Evolutionary conservation across 2,797 vertebrate genomes (phyloP), one percentile per base, ranked within the genome.

Genomic region (Avahi laniger): DNA sequence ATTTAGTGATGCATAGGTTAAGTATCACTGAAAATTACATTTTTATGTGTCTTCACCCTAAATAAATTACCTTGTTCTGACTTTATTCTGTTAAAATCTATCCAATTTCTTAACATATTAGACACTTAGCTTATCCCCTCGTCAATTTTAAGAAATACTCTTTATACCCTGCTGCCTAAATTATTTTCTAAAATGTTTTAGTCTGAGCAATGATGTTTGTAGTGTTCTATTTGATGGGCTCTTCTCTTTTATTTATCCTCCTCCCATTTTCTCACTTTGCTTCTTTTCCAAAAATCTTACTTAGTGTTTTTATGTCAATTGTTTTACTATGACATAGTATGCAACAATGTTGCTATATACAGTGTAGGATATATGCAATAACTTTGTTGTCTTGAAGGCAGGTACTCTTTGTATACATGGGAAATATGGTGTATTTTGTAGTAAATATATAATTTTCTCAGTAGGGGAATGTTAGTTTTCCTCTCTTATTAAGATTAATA

Each of bases 101-200:
- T 79, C 82, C 5, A 72, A 35, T 59, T 89, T 93, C 61, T 95
- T 70, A 96, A 82, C 35, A 87, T 90, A 65, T 78, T 93, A 81
- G 54, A 63, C 7, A 81, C 9, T 18, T 84, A 79, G 8, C 24
- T 33, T 92, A 52, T 86, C 35, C 10, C 46, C 9, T 76, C 28
- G 38, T 82, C 33, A 82, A 8, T 69, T 88, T 93, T 69, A 89
- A 89, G 63, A 86, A 82, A 35, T 81, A 59, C 12, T 88, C 33
- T 96, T 54, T 93, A 24, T 85, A 11, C 88, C 43, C 63, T 87
- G 28, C 54, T 50, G 5, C 57, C 59, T 91, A 43, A 48, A 59
- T 94, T 96, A 54, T 89, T 94, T 91, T 88, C 33, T 67, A 81
- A 92, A 83, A 79, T 91, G n/a, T 83, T 89, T 94, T 69, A 85